Base-by-base conservation (phyloP, 2,113 vertebrate species). In the Natator depressus region DNA sequence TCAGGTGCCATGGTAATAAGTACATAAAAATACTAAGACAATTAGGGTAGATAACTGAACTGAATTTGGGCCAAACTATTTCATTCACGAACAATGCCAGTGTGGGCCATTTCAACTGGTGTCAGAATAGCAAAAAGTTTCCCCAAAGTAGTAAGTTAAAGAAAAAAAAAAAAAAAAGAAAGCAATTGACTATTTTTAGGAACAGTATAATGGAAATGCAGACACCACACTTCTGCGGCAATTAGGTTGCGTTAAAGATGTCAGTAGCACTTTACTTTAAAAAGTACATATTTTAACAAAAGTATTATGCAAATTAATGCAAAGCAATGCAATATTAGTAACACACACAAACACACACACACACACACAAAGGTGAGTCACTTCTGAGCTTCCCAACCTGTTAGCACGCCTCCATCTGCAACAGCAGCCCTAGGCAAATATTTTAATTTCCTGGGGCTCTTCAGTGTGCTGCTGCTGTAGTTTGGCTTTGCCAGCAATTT, bases 241-340 rank as follows among this genome's bases (percentile, higher is more conserved):
- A 91, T 82, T 76, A 69, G 80, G 84, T 84, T 84, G 91, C 1
- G 1, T 75, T 55, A 78, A 94, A 92, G 62, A 80, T 91, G 88
- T 91, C 96, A 96, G 89, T 79, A 96, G 54, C 79, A 88, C 95
- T 94, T 96, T 92, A 96, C 87, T 92, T 94, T 81, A 92, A 6
- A 65, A 93, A 83, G 84, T 88, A 87, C 50, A 0, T 86, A 81
- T 88, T 91, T 96, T 91, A 95, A 86, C 80, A 65, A 35, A 89
- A 95, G 93, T 80, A 94, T 96, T 94, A 96, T 93, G 92, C 91
- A 96, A 93, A 95, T 89, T 59, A 9, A 88, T 79, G 78, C 87
- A 94, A 69, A 94, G 84, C 69, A 92, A 93, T 53, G 88, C 3
- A 78, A 29, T 88, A 53, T 82, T 87, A 80, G 78, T 80, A 90